A percentile compares a stretch with the other conserved stretches of the same genome.
Evolutionary conservation across 2,888 invertebrate genomes (phyloP).

Genomic region (Aproaerema taeniolella): DNA sequence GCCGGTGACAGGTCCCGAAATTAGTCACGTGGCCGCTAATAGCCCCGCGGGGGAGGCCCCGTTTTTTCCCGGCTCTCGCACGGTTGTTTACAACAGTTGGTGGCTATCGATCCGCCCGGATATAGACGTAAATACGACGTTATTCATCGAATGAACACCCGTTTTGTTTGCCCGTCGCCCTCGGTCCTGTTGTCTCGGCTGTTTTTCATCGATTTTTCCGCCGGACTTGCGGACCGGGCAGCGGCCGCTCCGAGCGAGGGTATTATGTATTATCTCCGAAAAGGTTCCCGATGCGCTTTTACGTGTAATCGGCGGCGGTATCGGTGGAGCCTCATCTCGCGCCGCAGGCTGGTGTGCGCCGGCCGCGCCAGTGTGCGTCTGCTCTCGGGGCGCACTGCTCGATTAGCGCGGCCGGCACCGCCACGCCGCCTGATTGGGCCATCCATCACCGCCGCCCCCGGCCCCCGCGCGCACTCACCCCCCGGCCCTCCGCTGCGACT

Average conservation of each 20-base stretch:
- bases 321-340: conserved; percentile 30
- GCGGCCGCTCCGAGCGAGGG: conserved; percentile 24
- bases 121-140: conserved; percentile 58
- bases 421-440: conserved; percentile 76
- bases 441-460: conserved; percentile 71
- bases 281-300: conserved; percentile 56
- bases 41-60: conserved; percentile 55
- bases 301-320: conserved; percentile 42
- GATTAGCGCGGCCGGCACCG: conserved; percentile 70
- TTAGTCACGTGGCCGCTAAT: conserved; percentile 74
- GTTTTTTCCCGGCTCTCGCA: conserved; percentile 58
- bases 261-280: conserved; percentile 45
- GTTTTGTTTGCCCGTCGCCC: conserved; percentile 44
- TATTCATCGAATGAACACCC: conserved; percentile 49
- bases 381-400: conserved; percentile 64
- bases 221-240: conserved; percentile 27
- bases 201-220: conserved; percentile 65
- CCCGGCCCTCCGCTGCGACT: conserved; percentile 23
- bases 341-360: conserved; percentile 23
- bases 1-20: conserved; percentile 72
- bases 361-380: conserved; percentile 52
- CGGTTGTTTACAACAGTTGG: conserved; percentile 74
- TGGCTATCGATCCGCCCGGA: conserved; percentile 65
- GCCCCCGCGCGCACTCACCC: conserved; percentile 47
- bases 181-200: conserved; percentile 46